These are phyloP conservation scores for Anser brachyrhynchus DNA, from an alignment of 2,113 vertebrate genomes.

Conservation along the genomic window DNA sequence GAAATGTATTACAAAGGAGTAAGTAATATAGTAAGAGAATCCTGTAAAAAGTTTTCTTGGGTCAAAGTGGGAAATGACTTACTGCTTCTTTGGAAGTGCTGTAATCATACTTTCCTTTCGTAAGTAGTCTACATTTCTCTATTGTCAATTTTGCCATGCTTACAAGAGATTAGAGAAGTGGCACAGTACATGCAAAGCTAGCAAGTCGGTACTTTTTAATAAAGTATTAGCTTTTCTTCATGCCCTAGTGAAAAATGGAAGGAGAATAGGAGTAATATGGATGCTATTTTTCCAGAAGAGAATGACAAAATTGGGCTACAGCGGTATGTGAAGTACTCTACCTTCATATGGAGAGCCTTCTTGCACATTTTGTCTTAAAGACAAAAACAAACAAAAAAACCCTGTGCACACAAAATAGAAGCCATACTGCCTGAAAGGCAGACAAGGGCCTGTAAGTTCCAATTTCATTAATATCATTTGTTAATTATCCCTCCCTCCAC, in stretches of 20 bases:
- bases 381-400: not conserved
- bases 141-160: not conserved
- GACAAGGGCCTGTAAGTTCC: not conserved
- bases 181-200: not conserved
- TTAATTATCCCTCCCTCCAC: not conserved
- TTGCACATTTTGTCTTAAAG: not conserved
- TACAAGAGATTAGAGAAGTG: not conserved
- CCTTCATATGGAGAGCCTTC: not conserved
- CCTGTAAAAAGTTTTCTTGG: not conserved
- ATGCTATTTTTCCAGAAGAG: not conserved
- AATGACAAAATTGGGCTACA: not conserved
- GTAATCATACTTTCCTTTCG: not conserved
- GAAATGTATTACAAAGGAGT: not conserved
- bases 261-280: not conserved
- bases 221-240: not conserved
- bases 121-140: not conserved
- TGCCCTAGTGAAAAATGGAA: not conserved
- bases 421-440: not conserved
- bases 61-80: not conserved
- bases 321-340: not conserved
- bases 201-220: not conserved
- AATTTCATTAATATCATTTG: rapidly evolving
- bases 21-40: not conserved
- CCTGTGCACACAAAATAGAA: too few species aligned
- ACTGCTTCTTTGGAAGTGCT: not conserved